These are phyloP conservation scores for Psittacula derbiana DNA, from an alignment of 2,797 vertebrate genomes.

Conservation along the genomic window DNA sequence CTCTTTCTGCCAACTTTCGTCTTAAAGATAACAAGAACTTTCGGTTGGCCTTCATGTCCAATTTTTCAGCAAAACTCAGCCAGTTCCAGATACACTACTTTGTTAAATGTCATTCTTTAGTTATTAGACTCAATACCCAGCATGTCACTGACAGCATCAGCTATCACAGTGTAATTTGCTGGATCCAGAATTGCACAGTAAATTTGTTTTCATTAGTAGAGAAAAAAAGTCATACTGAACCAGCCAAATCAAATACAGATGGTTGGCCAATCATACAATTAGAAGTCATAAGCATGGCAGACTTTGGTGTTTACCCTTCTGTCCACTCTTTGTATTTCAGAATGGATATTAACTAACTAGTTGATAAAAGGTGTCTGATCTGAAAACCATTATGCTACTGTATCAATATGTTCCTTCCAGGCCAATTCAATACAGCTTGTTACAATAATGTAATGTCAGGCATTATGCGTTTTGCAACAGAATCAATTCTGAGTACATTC, in stretches of 20 bases:
- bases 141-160: conserved; percentile 22
- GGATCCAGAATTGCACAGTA: background rate
- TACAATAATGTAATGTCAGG: background rate
- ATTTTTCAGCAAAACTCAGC: conserved; percentile 26
- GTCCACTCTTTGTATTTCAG: background rate
- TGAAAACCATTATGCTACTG: background rate
- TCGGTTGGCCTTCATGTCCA: background rate
- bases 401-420: background rate
- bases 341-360: background rate
- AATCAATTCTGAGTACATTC: conserved; percentile 2
- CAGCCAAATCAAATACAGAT: conserved; percentile 32
- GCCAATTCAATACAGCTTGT: background rate
- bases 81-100: background rate
- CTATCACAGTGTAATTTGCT: conserved; percentile 14
- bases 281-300: background rate
- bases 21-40: conserved; percentile 7
- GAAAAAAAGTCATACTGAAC: background rate
- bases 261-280: background rate
- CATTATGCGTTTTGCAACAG: background rate
- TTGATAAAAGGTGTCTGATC: conserved; percentile 3
- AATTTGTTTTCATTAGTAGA: conserved; percentile 40
- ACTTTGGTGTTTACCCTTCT: background rate
- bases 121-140: background rate
- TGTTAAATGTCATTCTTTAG: conserved; percentile 19
- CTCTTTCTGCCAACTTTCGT: background rate